These are phyloP conservation scores for Danio rerio DNA, from an alignment of 2,113 vertebrate species.

Conservation along the genomic window DNA sequence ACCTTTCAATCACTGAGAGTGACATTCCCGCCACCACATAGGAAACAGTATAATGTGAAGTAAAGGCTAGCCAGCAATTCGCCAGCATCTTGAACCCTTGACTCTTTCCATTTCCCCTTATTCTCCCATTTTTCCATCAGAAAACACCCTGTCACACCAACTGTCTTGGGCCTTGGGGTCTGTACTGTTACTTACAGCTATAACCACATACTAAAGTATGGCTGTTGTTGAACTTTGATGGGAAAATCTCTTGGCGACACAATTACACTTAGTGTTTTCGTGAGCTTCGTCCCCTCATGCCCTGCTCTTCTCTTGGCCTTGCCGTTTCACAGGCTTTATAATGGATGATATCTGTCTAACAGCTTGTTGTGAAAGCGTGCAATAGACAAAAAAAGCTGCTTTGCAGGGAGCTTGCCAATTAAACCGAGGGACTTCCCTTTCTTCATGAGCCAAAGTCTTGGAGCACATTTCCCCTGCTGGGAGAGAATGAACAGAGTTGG, in stretches of 20 bases:
- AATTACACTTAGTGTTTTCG: conserved; percentile 29
- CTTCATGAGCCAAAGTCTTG: conserved; percentile 49
- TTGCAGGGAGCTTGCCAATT: conserved; percentile 42
- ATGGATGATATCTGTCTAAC: conserved; percentile 59
- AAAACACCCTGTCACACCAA: conserved; percentile 54
- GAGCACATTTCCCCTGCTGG: neutral
- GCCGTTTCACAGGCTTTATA: conserved; percentile 48
- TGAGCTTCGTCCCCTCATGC: neutral
- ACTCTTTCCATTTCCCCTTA: conserved; percentile 30
- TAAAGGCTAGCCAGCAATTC: neutral
- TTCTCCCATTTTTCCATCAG: conserved; percentile 27
- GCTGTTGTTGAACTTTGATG: conserved; percentile 1
- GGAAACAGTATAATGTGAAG: conserved; percentile 33
- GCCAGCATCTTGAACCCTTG: neutral
- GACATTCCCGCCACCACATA: conserved; percentile 36
- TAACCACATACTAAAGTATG: neutral
- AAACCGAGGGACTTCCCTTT: conserved; percentile 43
- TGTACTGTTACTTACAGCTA: neutral
- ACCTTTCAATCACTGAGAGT: conserved; percentile 36
- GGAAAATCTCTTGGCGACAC: conserved; percentile 10
- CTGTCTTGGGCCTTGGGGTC: neutral
- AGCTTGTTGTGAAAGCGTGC: conserved; percentile 35
- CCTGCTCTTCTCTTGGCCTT: conserved; percentile 15
- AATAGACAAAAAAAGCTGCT: conserved; percentile 44
- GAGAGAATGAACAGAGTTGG: conserved; percentile 32